A percentile compares a stretch with the other conserved stretches of the same genome.
These are phyloP conservation scores for Drosophila lacicola DNA, from an alignment of 2,888 invertebrate genomes.

Conservation along the genomic window DNA sequence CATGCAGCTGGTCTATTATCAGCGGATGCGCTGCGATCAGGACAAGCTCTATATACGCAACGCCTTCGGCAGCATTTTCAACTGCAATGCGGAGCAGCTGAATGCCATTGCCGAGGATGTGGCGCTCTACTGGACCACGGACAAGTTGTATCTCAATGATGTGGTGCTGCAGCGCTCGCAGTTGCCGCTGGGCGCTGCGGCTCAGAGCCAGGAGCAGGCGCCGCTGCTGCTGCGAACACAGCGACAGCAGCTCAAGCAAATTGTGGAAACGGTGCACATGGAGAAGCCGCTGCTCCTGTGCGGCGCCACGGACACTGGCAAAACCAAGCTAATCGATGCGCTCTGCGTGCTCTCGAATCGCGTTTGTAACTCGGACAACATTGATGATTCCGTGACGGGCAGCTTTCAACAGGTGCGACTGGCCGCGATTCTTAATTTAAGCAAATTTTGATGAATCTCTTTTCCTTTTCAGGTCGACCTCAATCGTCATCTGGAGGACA, in stretches of 20 bases:
- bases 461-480: conserved; percentile 79
- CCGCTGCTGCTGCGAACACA: conserved; percentile 87
- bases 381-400: conserved; percentile 87
- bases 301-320: conserved; percentile 84
- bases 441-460: too few species aligned
- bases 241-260: conserved; percentile 89
- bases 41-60: conserved; percentile 91
- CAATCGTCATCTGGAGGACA: conserved; percentile 89
- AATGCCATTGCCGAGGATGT: conserved; percentile 86
- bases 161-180: conserved; percentile 86
- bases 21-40: conserved; percentile 92
- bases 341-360: conserved; percentile 83
- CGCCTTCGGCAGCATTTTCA: conserved; percentile 86
- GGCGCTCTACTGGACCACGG: conserved; percentile 87
- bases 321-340: conserved; percentile 84
- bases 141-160: conserved; percentile 89
- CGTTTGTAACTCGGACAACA: conserved; percentile 82
- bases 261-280: conserved; percentile 94
- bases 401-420: conserved; percentile 96
- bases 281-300: conserved; percentile 94
- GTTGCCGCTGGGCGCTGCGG: conserved; percentile 63
- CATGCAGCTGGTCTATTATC: conserved; percentile 92
- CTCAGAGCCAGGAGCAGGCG: conserved; percentile 81
- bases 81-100: conserved; percentile 82
- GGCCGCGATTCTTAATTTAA: accelerated